Conservation (phyloP, 2,888 invertebrate species). For the Agrilus biguttatus region DNA sequence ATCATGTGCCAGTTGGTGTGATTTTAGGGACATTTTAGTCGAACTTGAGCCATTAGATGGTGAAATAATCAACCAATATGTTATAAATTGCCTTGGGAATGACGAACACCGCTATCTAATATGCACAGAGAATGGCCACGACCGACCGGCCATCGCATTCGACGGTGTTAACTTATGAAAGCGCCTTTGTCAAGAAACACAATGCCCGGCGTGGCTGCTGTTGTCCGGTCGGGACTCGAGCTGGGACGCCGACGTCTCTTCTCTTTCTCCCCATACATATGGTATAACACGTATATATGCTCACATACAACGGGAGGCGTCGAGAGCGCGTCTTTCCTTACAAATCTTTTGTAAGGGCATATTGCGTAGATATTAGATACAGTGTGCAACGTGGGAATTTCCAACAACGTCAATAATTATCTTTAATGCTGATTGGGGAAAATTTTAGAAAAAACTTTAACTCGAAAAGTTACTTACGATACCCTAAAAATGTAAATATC, state of each 20-base stretch:
- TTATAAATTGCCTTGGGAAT: constrained; percentile 15
- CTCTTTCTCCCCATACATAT: constrained; percentile 5
- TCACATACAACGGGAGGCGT: no score
- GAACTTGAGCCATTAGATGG: constrained; percentile 13
- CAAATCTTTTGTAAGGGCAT: no score
- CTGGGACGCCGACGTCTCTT: constrained; percentile 6
- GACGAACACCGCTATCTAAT: constrained; percentile 16
- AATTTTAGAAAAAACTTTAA: no score
- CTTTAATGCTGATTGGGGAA: no score
- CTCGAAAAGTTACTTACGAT: no score
- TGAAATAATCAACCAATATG: constrained; percentile 15
- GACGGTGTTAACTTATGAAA: constrained; percentile 12
- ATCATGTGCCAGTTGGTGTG: no score
- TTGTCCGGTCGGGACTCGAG: constrained; percentile 9
- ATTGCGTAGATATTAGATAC: no score
- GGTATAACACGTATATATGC: no score
- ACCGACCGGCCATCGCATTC: constrained; percentile 2
- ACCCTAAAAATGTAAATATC: no score
- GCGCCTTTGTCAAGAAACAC: constrained; percentile 11
- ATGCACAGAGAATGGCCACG: constrained; percentile 15
- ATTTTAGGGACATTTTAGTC: background rate
- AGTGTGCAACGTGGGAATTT: no score
- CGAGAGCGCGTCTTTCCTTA: no score
- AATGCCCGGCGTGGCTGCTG: constrained; percentile 7
- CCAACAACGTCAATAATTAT: no score